Percentiles rank a stretch among this genome's conserved stretches.
phyloP scores from a whole-genome alignment of 2,113 vertebrate species.

The Oncorhynchus mykiss region DNA sequence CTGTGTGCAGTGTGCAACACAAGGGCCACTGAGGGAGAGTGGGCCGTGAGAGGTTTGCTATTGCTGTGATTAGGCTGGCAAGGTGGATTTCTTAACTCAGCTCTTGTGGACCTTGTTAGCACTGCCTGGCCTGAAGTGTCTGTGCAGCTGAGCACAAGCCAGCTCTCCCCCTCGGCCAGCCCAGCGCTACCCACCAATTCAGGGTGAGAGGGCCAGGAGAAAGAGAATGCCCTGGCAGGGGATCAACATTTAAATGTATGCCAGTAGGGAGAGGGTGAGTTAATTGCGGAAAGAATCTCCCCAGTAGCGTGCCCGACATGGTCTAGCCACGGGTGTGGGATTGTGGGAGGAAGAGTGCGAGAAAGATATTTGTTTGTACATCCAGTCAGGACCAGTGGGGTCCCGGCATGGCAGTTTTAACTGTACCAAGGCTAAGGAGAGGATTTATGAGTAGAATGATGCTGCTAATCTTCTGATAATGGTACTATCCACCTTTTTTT shows the following conservation, averaged over 20 bases:
- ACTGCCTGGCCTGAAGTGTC: conserved; percentile 12
- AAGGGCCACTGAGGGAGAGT: not conserved
- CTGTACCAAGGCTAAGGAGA: conserved; percentile 16
- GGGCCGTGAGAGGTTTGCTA: not conserved
- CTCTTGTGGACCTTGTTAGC: conserved; percentile 34
- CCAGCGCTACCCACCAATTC: conserved; percentile 37
- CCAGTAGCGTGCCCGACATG: conserved; percentile 60
- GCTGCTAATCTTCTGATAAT: no score
- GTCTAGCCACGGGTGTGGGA: conserved; percentile 23
- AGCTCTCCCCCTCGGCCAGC: conserved; percentile 28
- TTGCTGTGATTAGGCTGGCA: not conserved
- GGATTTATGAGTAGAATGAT: no score
- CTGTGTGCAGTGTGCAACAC: not conserved
- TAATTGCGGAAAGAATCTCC: conserved; percentile 73
- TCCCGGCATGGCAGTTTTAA: not conserved
- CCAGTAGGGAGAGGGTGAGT: conserved; percentile 59
- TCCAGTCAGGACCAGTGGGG: not conserved
- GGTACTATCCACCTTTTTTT: no score
- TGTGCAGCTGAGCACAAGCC: conserved; percentile 23
- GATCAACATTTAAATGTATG: conserved; percentile 47
- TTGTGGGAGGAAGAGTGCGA: conserved; percentile 2
- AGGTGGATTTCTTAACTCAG: conserved; percentile 42
- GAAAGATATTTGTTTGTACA: not conserved
- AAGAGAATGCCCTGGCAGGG: conserved; percentile 5
- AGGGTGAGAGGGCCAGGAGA: conserved; percentile 11